A percentile compares a stretch with the other conserved stretches of the same genome.
Evolutionary conservation across 2,797 vertebrate genomes (phyloP).

Genomic region (Otolemur crassicaudatus): DNA sequence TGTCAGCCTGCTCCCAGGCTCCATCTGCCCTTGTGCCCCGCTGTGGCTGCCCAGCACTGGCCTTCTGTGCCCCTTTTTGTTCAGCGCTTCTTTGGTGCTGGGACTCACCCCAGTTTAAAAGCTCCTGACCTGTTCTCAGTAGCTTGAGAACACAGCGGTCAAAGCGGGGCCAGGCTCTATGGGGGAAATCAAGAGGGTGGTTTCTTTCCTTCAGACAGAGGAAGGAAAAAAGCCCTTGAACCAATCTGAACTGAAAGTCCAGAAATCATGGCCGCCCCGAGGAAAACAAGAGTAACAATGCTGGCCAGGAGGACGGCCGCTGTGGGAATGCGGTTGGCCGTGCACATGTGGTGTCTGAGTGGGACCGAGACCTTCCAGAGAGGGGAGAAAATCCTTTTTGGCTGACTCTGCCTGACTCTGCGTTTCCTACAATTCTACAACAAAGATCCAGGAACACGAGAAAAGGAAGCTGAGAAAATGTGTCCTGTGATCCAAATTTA

Average conservation of each 20-base stretch:
- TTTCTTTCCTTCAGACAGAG: not conserved
- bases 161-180: not conserved
- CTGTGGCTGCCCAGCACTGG: not conserved
- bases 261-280: fast-evolving
- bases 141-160: not conserved
- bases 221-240: not conserved
- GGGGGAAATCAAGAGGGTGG: no score
- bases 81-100: not conserved
- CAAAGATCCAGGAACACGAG: slow-evolving; percentile 69
- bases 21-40: not conserved
- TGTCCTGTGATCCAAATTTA: slow-evolving; percentile 75
- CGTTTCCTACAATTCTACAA: slow-evolving; percentile 74
- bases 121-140: not conserved
- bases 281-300: not conserved
- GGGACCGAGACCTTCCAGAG: not conserved
- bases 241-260: not conserved
- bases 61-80: not conserved
- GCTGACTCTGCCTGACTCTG: slow-evolving; percentile 62
- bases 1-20: not conserved
- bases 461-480: slow-evolving; percentile 81
- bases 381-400: slow-evolving; percentile 71
- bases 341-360: not conserved
- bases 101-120: not conserved
- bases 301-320: fast-evolving
- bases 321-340: fast-evolving